Evolutionary conservation across 2,797 vertebrate genomes (phyloP), one percentile per base, ranked within the genome.

Genomic region (Myotis vivesi): DNA sequence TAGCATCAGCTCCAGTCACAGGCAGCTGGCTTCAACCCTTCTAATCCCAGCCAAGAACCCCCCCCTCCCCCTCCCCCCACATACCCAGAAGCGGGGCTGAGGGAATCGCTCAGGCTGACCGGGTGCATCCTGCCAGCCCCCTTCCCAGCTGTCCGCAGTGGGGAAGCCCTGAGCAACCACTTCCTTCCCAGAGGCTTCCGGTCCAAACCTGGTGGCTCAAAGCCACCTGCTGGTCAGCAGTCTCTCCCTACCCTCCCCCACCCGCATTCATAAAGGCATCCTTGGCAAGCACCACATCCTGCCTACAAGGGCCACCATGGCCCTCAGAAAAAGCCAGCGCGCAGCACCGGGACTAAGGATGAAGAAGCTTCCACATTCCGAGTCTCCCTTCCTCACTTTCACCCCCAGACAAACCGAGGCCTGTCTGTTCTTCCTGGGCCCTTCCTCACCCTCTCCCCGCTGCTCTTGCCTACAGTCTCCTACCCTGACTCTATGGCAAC

Each of bases 121-220:
- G 1, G 2, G 77, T 92, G 82, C 91, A 68, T 94, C 90, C 96
- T 88, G 94, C 44, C 25, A 57, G 55, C 4, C 20, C 64, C 33
- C 20, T 3, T 55, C 46, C 20, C 89, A 86, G 89, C 86, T 90
- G 86, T 30, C 75, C 3, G 13, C 55, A 8, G 55, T 1, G 23
- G 96, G 96, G 85, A 96, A 97, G 59, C 93, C 96, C 95, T 55
- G 30, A 86, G 92, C 83, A 66, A 84, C 92, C 66, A 69, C 95
- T 96, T 97, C 96, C 95, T 92, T 86, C 73, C 89, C 46, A 94
- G 88, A 94, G 33, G 16, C 90, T 95, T 96, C 94, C 72, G 0
- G 76, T n/a, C 49, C 87, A 77, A 87, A 66, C 72, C 94, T 38
- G 83, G 89, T 17, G 11, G 49, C 77, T 64, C 81, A 69, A 53